Conservation (phyloP, 2,113 vertebrate species). For the Acanthisitta chloris region DNA sequence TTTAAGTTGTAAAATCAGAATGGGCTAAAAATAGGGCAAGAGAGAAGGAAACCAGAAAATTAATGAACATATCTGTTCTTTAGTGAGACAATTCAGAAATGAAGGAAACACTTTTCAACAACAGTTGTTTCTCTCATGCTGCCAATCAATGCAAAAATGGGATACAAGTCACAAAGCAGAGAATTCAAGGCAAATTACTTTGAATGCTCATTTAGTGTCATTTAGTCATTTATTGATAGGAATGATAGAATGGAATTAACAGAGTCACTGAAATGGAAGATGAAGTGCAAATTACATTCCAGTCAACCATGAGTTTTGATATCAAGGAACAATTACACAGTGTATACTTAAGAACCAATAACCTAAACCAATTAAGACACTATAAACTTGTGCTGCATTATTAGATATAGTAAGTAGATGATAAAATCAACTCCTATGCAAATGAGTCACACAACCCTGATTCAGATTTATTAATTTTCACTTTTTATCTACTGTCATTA, state of each 20-base stretch:
- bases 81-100: neutral
- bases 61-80: neutral
- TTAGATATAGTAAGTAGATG: neutral
- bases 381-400: neutral
- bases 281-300: slow-evolving; percentile 20
- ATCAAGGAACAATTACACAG: neutral
- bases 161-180: neutral
- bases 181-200: slow-evolving; percentile 4
- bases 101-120: neutral
- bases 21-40: neutral
- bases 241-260: neutral
- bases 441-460: neutral
- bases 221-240: neutral
- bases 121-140: neutral
- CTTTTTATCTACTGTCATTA: neutral
- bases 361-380: slow-evolving; percentile 8
- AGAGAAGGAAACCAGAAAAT: neutral
- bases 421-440: neutral
- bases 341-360: neutral
- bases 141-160: neutral
- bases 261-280: slow-evolving; percentile 15
- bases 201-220: neutral
- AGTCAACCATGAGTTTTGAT: neutral
- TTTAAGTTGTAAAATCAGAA: neutral
- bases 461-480: neutral